Evolutionary conservation across 2,113 vertebrate genomes (phyloP).

Genomic region (Mormoops blainvillei): DNA sequence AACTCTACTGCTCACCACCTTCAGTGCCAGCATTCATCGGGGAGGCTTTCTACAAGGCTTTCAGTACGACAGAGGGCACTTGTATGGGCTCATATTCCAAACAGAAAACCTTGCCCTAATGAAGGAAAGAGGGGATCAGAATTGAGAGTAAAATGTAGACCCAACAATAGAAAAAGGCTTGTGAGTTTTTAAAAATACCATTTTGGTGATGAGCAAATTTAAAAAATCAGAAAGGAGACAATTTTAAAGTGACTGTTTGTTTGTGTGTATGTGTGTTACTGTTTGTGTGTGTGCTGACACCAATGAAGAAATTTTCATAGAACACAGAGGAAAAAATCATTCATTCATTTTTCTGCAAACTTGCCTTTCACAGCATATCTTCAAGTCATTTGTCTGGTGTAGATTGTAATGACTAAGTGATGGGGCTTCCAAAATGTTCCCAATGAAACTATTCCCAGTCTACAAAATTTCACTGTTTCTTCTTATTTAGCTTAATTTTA

Average conservation of each 20-base stretch:
- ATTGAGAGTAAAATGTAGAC: constrained; percentile 25
- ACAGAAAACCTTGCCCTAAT: constrained; percentile 5
- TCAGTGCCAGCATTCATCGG: background rate
- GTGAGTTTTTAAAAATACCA: background rate
- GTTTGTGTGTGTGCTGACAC: background rate
- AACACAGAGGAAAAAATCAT: background rate
- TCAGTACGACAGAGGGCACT: constrained; percentile 50
- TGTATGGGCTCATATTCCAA: constrained; percentile 47
- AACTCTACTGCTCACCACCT: background rate
- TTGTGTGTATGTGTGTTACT: background rate
- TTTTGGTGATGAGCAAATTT: constrained; percentile 17
- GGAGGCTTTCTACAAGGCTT: constrained; percentile 49
- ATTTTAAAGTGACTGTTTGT: background rate
- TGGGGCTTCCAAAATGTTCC: constrained; percentile 49
- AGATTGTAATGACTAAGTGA: constrained; percentile 58
- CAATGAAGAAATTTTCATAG: constrained; percentile 23
- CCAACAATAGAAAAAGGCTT: background rate
- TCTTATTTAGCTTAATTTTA: constrained; percentile 62
- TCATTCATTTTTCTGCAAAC: background rate
- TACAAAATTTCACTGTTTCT: constrained; percentile 66
- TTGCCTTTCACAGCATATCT: background rate
- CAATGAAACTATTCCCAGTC: constrained; percentile 32
- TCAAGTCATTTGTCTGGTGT: constrained; percentile 54
- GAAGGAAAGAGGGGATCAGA: constrained; percentile 1
- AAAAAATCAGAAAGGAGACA: background rate